A percentile compares a stretch with the other conserved stretches of the same genome.
Evolutionary conservation across 2,113 vertebrate genomes (phyloP).

Genomic region (Arizona elegans): DNA sequence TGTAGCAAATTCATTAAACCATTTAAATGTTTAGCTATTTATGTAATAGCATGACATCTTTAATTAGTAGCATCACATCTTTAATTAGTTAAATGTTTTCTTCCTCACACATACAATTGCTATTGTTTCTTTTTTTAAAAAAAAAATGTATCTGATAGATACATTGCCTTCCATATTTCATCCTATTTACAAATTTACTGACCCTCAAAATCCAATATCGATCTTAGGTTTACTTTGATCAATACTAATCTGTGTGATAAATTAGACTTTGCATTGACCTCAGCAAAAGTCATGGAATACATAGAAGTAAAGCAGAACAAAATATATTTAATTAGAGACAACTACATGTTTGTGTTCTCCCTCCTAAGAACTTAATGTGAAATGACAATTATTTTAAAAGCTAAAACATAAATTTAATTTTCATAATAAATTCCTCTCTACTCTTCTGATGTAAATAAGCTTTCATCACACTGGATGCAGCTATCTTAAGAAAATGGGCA

Average conservation of each 20-base stretch:
- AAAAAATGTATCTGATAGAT: slow-evolving; percentile 19
- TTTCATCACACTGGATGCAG: not conserved
- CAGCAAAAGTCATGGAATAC: slow-evolving; percentile 56
- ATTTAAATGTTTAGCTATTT: not conserved
- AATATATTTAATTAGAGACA: slow-evolving; percentile 53
- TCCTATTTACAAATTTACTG: slow-evolving; percentile 61
- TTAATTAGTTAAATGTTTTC: slow-evolving; percentile 1
- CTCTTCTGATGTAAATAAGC: slow-evolving; percentile 34
- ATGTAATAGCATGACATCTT: not conserved
- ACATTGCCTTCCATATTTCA: slow-evolving; percentile 35
- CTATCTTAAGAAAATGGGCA: not conserved
- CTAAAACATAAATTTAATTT: slow-evolving; percentile 32
- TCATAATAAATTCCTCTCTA: slow-evolving; percentile 19
- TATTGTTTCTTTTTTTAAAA: slow-evolving; percentile 21
- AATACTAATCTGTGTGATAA: slow-evolving; percentile 63
- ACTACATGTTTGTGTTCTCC: slow-evolving; percentile 35
- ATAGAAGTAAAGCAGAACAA: slow-evolving; percentile 54
- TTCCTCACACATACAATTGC: not conserved
- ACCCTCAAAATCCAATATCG: slow-evolving; percentile 63
- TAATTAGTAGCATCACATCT: not conserved
- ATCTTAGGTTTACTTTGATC: slow-evolving; percentile 59
- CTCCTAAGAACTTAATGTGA: slow-evolving; percentile 15
- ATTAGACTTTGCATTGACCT: slow-evolving; percentile 60
- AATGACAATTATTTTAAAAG: slow-evolving; percentile 35
- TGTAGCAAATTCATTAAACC: not conserved